Conservation (phyloP, 2,888 invertebrate genomes). For the Myopa testacea region DNA sequence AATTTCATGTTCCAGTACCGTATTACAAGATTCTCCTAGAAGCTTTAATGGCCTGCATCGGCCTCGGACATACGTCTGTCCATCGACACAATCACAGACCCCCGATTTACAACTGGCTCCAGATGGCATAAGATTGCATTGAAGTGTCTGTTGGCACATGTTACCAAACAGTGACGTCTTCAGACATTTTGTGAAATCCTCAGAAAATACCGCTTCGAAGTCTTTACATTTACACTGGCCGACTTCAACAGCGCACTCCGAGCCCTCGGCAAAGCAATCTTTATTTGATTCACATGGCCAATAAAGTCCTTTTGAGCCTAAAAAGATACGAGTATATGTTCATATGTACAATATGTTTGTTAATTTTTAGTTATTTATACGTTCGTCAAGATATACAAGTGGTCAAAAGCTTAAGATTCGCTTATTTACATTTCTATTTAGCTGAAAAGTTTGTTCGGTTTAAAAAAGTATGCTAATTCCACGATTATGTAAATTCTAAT, state of each 20-base stretch:
- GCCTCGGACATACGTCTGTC: conserved; percentile 65
- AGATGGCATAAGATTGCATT: conserved; percentile 69
- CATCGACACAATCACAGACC: conserved; percentile 67
- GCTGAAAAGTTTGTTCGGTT: too few relatives aligned
- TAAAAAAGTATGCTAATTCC: too few relatives aligned
- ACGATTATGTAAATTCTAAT: too few relatives aligned
- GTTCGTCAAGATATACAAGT: neutral
- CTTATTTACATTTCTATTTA: too few relatives aligned
- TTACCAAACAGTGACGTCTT: conserved; percentile 66
- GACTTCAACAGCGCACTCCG: conserved; percentile 57
- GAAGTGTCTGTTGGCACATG: conserved; percentile 64
- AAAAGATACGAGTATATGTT: neutral
- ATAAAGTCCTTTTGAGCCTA: conserved; percentile 52
- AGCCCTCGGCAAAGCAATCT: conserved; percentile 61
- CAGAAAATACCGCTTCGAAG: conserved; percentile 62
- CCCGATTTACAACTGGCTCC: conserved; percentile 67
- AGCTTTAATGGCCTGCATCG: conserved; percentile 64
- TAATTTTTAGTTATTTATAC: neutral
- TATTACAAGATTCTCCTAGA: conserved; percentile 62
- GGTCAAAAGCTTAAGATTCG: too few relatives aligned
- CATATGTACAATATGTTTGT: neutral
- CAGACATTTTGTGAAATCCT: conserved; percentile 63
- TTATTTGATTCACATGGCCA: conserved; percentile 64
- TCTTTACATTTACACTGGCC: conserved; percentile 59
- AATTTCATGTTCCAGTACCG: conserved; percentile 50